Evolutionary conservation across 2,797 vertebrate species (phyloP), one percentile per base, ranked within the genome.

Genomic region (Hippocampus kuda): DNA sequence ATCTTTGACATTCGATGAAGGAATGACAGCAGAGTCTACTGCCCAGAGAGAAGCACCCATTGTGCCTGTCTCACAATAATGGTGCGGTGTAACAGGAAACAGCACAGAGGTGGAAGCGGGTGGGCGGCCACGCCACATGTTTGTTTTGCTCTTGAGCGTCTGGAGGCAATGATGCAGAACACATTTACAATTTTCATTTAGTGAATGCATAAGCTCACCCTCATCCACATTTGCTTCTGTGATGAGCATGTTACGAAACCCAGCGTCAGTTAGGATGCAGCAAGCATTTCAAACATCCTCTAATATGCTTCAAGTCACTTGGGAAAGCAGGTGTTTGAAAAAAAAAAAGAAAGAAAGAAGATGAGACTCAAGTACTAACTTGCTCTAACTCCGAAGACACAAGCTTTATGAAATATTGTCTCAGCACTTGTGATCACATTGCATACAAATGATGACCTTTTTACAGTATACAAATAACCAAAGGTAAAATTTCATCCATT

Each of bases 111-210:
- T 74, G 68, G 71, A 30, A 60, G 69, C 7, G 61, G 60, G 12
- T 4, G 48, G 48, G 38, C 38, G 67, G 56, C 54, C 49, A 64
- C 62, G 69, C 68, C 70, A 57, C 67, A 68, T 59, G 46, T 81
- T 85, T 86, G 84, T 83, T 83, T 83, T 84, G 83, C 81, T 80
- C 71, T 70, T 75, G 73, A 82, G 82, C 87, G 88, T 87, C 86
- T 88, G 86, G 82, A 88, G 84, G 83, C 84, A 82, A 86, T 83
- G 84, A 83, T 54, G 61, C 73, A 82, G 79, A 88, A 85, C 85
- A 85, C 76, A 81, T 83, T 79, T 85, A 86, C 81, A 85, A 81
- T 84, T 83, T 83, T 77, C 76, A 77, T 74, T 66, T 73, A 80
- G 76, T 74, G 79, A 84, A 86, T 74, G 74, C 79, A 81, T 78